These are phyloP conservation scores for Eupsilia transversa DNA, from an alignment of 2,888 invertebrate genomes.

Conservation along the genomic window DNA sequence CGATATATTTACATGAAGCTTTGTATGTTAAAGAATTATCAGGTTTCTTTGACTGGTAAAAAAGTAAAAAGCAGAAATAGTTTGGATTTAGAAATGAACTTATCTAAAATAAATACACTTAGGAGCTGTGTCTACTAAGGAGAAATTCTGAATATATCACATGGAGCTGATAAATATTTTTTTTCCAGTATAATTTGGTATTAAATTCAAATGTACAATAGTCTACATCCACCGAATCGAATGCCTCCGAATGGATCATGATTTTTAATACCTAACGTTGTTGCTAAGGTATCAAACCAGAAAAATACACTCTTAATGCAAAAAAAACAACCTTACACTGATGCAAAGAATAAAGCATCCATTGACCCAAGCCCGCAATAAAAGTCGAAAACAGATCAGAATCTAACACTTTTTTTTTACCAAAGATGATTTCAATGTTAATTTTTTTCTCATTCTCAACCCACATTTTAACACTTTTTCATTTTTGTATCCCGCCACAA, in stretches of 20 bases:
- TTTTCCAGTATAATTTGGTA: background rate
- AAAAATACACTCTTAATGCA: background rate
- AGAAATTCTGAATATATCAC: background rate
- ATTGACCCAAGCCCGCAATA: constrained; percentile 33
- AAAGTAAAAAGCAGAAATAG: constrained; percentile 30
- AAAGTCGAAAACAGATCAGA: constrained; percentile 51
- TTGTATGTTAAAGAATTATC: constrained; percentile 63
- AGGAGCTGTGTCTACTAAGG: constrained; percentile 34
- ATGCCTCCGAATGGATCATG: background rate
- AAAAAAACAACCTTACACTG: constrained; percentile 16
- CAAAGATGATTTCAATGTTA: constrained; percentile 65
- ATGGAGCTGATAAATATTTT: constrained; percentile 4
- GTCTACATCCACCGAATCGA: background rate
- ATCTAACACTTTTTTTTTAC: constrained; percentile 62
- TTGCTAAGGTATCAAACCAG: background rate
- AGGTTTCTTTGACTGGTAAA: constrained; percentile 65
- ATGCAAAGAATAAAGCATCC: constrained; percentile 22
- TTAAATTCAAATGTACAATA: background rate
- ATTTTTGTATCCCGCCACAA: constrained; percentile 74
- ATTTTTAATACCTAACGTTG: background rate
- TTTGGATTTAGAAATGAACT: constrained; percentile 41
- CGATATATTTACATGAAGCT: constrained; percentile 64
- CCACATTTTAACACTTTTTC: constrained; percentile 76
- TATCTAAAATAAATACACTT: constrained; percentile 45
- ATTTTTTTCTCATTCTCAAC: constrained; percentile 58